A percentile compares a stretch with the other conserved stretches of the same genome.
phyloP scores from a whole-genome alignment of 2,797 vertebrate genomes.

The Chromis chromis region DNA sequence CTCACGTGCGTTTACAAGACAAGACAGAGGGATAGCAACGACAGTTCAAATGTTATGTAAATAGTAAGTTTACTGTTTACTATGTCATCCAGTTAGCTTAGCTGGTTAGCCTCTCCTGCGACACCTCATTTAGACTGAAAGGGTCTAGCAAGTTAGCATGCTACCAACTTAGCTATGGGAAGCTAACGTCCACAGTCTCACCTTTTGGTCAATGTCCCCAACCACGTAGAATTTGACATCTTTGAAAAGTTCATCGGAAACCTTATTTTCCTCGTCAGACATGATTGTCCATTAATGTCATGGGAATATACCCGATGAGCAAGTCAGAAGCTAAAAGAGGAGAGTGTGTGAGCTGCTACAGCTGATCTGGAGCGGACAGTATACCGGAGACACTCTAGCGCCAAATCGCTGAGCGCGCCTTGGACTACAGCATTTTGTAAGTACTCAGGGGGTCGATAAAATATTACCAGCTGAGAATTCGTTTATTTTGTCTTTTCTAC shows the following conservation, averaged over 20 bases:
- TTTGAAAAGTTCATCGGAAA: conserved; percentile 93
- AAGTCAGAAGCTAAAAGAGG: not conserved
- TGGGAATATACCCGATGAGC: not conserved
- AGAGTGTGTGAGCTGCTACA: not conserved
- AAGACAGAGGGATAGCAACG: not conserved
- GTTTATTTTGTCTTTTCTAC: not conserved
- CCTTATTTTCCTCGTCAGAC: conserved; percentile 87
- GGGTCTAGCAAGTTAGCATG: conserved; percentile 56
- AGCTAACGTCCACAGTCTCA: conserved; percentile 76
- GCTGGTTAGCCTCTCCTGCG: conserved; percentile 50
- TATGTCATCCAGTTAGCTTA: conserved; percentile 23
- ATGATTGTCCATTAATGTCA: conserved; percentile 72
- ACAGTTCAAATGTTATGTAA: not conserved
- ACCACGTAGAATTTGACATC: conserved; percentile 98
- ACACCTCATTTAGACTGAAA: conserved; percentile 35
- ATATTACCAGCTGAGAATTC: rapidly evolving
- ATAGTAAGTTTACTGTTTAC: conserved; percentile 2
- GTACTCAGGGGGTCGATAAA: not conserved
- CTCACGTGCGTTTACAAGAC: not conserved
- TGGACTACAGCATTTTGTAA: conserved; percentile 53
- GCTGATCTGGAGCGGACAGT: conserved; percentile 25
- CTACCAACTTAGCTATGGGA: conserved; percentile 56
- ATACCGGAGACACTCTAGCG: conserved; percentile 69
- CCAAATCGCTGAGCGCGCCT: conserved; percentile 83
- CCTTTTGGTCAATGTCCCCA: conserved; percentile 96